Evolutionary conservation across 1,140 invertebrate genomes (phyloP).

Genomic region (Drosophila sucinea): DNA sequence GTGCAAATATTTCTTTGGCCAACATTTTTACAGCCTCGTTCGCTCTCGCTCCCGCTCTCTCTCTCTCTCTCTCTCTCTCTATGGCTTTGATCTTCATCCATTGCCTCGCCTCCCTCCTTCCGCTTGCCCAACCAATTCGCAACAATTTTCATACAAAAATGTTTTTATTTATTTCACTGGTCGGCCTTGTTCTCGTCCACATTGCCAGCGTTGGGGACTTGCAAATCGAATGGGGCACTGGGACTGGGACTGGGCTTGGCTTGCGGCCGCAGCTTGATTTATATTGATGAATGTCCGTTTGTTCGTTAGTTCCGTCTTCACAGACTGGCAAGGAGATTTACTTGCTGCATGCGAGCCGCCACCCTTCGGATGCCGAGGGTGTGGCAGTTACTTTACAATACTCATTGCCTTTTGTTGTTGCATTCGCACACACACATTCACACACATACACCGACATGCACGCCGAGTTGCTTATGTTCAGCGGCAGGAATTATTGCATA

Average conservation of each 20-base stretch:
- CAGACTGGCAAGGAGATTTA: slow-evolving; percentile 78
- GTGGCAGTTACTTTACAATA: slow-evolving; percentile 63
- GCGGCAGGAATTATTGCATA: slow-evolving; percentile 81
- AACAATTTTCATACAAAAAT: slow-evolving; percentile 72
- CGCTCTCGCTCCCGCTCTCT: slow-evolving; percentile 8
- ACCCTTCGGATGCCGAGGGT: slow-evolving; percentile 29
- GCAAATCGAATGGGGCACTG: slow-evolving; percentile 7
- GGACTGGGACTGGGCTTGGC: slow-evolving; percentile 33
- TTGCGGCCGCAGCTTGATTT: slow-evolving; percentile 79
- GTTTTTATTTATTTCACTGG: slow-evolving; percentile 69
- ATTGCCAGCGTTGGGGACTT: not conserved
- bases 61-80: not conserved
- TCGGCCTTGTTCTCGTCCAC: slow-evolving; percentile 13
- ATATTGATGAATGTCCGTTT: slow-evolving; percentile 82
- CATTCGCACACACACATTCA: slow-evolving; percentile 26
- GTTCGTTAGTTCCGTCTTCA: slow-evolving; percentile 80
- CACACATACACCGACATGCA: slow-evolving; percentile 19
- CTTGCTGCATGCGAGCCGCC: slow-evolving; percentile 32
- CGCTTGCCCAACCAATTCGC: slow-evolving; percentile 58
- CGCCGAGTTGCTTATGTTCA: slow-evolving; percentile 60
- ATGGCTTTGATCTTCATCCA: not conserved
- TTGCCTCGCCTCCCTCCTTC: not conserved
- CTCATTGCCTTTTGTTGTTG: slow-evolving; percentile 53
- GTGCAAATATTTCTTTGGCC: slow-evolving; percentile 81
- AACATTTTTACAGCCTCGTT: slow-evolving; percentile 73